Evolutionary conservation across 2,113 vertebrate genomes (phyloP), one percentile per base, ranked within the genome.

Genomic region (Sorex araneus): DNA sequence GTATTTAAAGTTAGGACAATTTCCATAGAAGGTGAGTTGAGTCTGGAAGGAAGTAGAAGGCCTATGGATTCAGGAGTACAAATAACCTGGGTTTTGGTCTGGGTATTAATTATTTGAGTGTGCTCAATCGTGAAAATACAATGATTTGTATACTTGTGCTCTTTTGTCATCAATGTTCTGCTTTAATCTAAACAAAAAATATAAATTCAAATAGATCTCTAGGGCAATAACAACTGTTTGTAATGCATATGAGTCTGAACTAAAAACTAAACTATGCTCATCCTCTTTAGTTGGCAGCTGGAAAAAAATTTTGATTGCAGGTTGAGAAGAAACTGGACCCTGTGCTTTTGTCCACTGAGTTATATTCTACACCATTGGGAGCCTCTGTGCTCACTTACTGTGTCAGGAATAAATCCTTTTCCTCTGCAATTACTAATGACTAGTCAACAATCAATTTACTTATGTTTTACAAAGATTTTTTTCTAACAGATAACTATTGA

Each of bases 161-260:
- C 12, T 74, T 60, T 69, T 89, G 10, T 71, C 1, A 75, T 27
- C 63, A 82, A 54, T 79, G 64, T n/a, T 23, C 32, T 83, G 50
- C 6, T 27, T 83, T 34, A 69, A 66, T 78, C 77, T 82, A 91
- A 57, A 47, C 5, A 83, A 3, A 79, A 74, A 64, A 25, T 3
- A 43, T 43, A 50, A 86, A 74, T 87, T 30, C 25, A 71, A 15
- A 90, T 75, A 89, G 25, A 70, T 27, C 10, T 93, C 21, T 70
- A 40, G 66, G 43, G 28, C 47, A 19, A 47, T 1, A 25, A 25
- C 2, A 74, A 13, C 3, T 88, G 13, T 34, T 77, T 70, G 69
- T 84, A 66, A 57, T n/a, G 40, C 2, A 40, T 23, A 71, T 50
- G 34, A 84, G 45, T 87, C 70, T 57, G 47, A 87, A n/a, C 25